phyloP scores from a whole-genome alignment of 2,888 invertebrate genomes.

The Seira sanloemensis region DNA sequence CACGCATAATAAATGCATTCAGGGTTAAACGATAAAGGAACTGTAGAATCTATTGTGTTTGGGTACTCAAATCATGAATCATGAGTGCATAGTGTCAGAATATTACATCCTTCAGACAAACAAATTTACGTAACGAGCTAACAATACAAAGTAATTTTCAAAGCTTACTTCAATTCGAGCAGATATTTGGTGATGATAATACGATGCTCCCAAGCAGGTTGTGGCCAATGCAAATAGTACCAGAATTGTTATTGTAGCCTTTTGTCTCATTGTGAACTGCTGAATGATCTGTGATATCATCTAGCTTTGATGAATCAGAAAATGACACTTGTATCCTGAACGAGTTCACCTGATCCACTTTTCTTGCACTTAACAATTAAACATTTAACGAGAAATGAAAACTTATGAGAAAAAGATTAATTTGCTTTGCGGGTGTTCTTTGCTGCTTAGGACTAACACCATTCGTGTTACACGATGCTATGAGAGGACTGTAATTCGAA shows the following conservation, averaged over 20 bases:
- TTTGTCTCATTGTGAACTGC: neutral
- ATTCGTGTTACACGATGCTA: too few relatives aligned
- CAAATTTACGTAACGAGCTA: too few relatives aligned
- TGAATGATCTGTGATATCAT: neutral
- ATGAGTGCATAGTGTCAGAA: neutral
- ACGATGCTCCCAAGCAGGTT: neutral
- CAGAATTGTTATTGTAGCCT: neutral
- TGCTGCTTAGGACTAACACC: too few relatives aligned
- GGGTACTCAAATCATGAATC: neutral
- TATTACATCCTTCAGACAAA: neutral
- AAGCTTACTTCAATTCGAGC: conserved; percentile 26
- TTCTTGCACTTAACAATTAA: neutral
- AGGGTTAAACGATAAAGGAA: neutral
- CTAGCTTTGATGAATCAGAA: neutral
- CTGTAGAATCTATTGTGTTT: neutral
- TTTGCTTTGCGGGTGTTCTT: too few relatives aligned
- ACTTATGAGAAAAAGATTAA: too few relatives aligned
- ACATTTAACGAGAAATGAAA: too few relatives aligned
- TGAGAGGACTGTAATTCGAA: too few relatives aligned
- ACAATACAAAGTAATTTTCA: too few relatives aligned
- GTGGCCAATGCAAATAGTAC: neutral
- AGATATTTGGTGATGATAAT: neutral
- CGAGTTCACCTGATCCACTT: neutral
- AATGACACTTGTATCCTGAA: neutral
- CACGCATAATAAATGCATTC: neutral